Conservation (phyloP, 1,140 invertebrate species). For the Pectinophora gossypiella region DNA sequence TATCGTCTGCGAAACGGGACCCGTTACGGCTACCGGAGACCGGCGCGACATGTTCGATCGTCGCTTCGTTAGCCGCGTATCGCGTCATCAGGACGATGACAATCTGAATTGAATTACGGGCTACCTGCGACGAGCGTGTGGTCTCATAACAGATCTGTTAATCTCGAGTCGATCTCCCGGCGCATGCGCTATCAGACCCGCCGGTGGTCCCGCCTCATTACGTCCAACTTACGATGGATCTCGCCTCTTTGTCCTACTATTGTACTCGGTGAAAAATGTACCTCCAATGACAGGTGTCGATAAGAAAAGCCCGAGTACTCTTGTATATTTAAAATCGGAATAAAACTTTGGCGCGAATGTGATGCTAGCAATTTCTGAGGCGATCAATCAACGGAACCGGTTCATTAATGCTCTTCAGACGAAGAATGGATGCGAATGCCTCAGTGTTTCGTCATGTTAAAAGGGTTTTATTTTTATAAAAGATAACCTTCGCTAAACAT, state of each 20-base stretch:
- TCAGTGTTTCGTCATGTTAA: slow-evolving; percentile 19
- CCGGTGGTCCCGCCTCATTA: slow-evolving; percentile 69
- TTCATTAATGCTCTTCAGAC: slow-evolving; percentile 30
- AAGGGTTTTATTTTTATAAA: neutral
- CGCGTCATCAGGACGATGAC: slow-evolving; percentile 66
- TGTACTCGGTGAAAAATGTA: slow-evolving; percentile 65
- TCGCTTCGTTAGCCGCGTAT: slow-evolving; percentile 60
- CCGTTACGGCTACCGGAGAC: slow-evolving; percentile 47
- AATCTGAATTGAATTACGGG: slow-evolving; percentile 70
- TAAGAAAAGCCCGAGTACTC: slow-evolving; percentile 34
- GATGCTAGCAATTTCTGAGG: slow-evolving; percentile 35
- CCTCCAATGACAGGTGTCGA: slow-evolving; percentile 56
- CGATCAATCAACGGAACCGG: slow-evolving; percentile 39
- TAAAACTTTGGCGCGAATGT: slow-evolving; percentile 28
- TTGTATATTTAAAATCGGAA: slow-evolving; percentile 19
- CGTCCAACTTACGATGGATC: slow-evolving; percentile 42
- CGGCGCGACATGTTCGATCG: slow-evolving; percentile 35
- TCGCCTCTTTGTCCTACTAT: slow-evolving; percentile 44
- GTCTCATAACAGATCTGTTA: slow-evolving; percentile 61
- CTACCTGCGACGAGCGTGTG: slow-evolving; percentile 68
- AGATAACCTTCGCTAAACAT: neutral
- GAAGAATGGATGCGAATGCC: slow-evolving; percentile 18
- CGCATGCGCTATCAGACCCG: slow-evolving; percentile 48
- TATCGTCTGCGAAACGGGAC: slow-evolving; percentile 22
- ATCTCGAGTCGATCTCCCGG: slow-evolving; percentile 59